phyloP scores from a whole-genome alignment of 2,113 vertebrate species.

The Hemichromis elongatus region DNA sequence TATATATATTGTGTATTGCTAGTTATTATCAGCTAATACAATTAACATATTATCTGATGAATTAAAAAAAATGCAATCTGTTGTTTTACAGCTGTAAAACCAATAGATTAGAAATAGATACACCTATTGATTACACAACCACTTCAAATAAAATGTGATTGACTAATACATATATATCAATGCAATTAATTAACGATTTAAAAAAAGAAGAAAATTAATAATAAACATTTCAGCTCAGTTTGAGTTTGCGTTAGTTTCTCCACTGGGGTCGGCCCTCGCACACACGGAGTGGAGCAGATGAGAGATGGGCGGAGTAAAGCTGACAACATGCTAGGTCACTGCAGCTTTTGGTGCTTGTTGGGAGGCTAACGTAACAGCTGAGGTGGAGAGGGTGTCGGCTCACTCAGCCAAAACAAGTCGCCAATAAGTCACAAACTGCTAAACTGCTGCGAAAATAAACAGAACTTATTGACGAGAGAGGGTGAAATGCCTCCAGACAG shows the following conservation, averaged over 20 bases:
- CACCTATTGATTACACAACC: background rate
- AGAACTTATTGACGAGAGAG: background rate
- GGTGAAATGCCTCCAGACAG: background rate
- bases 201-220: rapidly evolving
- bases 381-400: background rate
- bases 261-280: background rate
- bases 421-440: background rate
- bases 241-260: background rate
- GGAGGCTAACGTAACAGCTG: background rate
- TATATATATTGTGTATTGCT: background rate
- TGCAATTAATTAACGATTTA: background rate
- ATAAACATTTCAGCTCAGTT: background rate
- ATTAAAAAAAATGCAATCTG: background rate
- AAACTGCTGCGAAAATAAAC: background rate
- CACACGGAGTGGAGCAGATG: background rate
- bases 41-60: background rate
- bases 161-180: background rate
- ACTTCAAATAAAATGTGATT: background rate
- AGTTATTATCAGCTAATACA: background rate
- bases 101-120: background rate
- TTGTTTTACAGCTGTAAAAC: background rate
- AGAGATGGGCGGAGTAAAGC: background rate
- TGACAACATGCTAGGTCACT: background rate
- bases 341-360: background rate
- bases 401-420: background rate